Conservation (phyloP, 2,113 vertebrate species). For the Alosa alosa region DNA sequence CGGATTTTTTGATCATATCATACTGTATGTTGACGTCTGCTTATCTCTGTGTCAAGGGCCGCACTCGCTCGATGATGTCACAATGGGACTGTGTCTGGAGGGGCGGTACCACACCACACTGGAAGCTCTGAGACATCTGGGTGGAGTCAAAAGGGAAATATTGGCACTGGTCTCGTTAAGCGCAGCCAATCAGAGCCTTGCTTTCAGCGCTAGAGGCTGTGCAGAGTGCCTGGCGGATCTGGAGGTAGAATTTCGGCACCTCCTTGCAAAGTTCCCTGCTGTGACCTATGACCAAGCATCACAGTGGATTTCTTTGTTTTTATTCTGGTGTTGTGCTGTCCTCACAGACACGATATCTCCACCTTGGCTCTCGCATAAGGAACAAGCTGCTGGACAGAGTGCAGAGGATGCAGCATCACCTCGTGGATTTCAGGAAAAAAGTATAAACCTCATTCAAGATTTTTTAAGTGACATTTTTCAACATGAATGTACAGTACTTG, state of each 20-base stretch:
- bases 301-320: neutral
- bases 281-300: neutral
- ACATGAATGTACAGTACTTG: neutral
- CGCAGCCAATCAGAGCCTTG: constrained; percentile 68
- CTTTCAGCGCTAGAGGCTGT: constrained; percentile 64
- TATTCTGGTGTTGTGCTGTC: constrained; percentile 36
- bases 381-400: constrained; percentile 66
- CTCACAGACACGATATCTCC: constrained; percentile 64
- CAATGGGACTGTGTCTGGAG: constrained; percentile 62
- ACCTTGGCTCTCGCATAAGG: constrained; percentile 64
- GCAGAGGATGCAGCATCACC: constrained; percentile 58
- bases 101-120: constrained; percentile 48
- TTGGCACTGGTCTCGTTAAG: constrained; percentile 62
- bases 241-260: constrained; percentile 56
- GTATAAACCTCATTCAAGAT: constrained; percentile 41
- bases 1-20: neutral
- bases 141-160: constrained; percentile 46
- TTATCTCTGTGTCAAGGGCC: neutral
- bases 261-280: neutral
- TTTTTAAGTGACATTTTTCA: neutral
- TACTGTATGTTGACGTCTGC: neutral
- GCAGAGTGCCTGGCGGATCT: constrained; percentile 54
- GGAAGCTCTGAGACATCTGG: constrained; percentile 59
- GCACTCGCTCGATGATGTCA: constrained; percentile 66
- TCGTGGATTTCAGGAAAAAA: constrained; percentile 66